These are phyloP conservation scores for Aethes cnicana DNA, from an alignment of 2,888 invertebrate species.

Conservation along the genomic window DNA sequence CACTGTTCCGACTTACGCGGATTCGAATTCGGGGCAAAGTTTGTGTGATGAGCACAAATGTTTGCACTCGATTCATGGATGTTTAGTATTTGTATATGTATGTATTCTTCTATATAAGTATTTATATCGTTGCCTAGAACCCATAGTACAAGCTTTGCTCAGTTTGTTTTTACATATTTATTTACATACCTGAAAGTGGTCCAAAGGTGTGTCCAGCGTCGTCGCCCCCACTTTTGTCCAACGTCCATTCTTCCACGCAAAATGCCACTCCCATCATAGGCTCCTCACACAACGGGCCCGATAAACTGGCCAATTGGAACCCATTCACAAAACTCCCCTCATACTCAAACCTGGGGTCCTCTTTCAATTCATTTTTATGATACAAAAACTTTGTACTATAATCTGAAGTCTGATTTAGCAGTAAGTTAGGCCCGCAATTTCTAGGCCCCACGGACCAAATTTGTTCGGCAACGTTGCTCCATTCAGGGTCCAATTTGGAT, in stretches of 20 bases:
- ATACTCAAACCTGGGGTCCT: conserved; percentile 83
- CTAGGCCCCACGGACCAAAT: conserved; percentile 97
- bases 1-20: no score
- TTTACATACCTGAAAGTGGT: conserved; percentile 80
- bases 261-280: conserved; percentile 98
- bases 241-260: conserved; percentile 91
- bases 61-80: no score
- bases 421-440: conserved; percentile 93
- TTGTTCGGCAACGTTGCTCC: conserved; percentile 81
- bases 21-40: no score
- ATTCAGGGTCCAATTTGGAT: conserved; percentile 78
- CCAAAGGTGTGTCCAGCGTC: conserved; percentile 68
- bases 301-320: conserved; percentile 91
- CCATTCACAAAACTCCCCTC: conserved; percentile 93
- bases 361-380: conserved; percentile 60
- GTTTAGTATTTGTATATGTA: no score
- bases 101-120: no score
- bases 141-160: no score
- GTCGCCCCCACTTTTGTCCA: conserved; percentile 70
- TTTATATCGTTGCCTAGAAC: no score
- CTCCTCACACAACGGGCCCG: conserved; percentile 98
- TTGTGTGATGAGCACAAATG: no score
- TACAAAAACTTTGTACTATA: conserved; percentile 78
- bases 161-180: no score
- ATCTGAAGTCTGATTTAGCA: conserved; percentile 90